Base-by-base conservation (phyloP, 2,113 vertebrate species). In the Globicephala melas region DNA sequence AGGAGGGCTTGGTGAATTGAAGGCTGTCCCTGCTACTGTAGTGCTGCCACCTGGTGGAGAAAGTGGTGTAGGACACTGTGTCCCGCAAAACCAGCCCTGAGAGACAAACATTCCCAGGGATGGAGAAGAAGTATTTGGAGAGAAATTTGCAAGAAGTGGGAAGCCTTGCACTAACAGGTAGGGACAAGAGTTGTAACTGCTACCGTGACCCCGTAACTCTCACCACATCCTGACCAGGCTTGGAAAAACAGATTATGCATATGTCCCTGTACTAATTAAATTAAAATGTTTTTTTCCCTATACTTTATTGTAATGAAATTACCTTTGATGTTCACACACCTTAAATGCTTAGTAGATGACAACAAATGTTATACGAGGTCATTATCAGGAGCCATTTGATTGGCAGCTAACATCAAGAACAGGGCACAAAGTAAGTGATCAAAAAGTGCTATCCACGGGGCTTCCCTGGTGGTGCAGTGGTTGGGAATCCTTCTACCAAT, bases 31-130 rank as follows among this genome's bases (percentile, higher is more conserved):
- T 33, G 38, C n/a, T 81, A 15, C 2, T 8, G 3, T 12, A 2
- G 62, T 95, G 83, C 86, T 97, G 95, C 94, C 96, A 55, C 92
- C 90, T 89, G 26, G 71, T 97, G 96, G 95, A 67, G 15, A 41
- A 31, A 4, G 20, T 73, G 73, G 41, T 44, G 31, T 85, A 85
- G 26, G 33, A 89, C 85, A 70, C 6, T 3, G 14, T 25, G 55
- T 86, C 41, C 62, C 0, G 10, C 23, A 44, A 31, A 17, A 73
- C 21, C 5, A 41, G 10, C 8, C 33, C 23, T 17, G 3, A 26
- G 38, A 36, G 38, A 36, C 14, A 31, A 20, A 68, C 31, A 6
- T 3, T 50, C 7, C 38, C 13, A 41, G 79, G 79, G 14, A 55
- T 50, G 25, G 2, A 82, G 31, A 87, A 62, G 31, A 87, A 62